phyloP scores from a whole-genome alignment of 1,140 invertebrate genomes.

The Phthorimaea operculella region DNA sequence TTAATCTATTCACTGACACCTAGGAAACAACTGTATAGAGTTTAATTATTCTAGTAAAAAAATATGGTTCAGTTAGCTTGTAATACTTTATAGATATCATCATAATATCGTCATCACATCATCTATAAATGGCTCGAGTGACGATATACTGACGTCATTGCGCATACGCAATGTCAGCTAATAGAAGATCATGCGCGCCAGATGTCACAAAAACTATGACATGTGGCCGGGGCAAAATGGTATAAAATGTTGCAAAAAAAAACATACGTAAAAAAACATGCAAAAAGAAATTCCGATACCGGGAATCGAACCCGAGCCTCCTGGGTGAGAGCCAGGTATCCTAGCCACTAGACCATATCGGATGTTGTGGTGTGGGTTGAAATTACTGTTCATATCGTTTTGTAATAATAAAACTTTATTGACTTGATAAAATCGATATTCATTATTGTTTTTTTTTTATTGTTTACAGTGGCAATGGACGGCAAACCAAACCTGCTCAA shows the following conservation, averaged over 20 bases:
- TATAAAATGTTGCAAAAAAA: background rate
- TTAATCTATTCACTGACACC: too few species aligned
- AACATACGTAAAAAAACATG: constrained; percentile 14
- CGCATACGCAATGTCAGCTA: too few species aligned
- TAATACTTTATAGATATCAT: too few species aligned
- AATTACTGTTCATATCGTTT: background rate
- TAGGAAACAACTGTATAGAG: too few species aligned
- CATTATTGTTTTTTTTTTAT: background rate
- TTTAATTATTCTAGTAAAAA: too few species aligned
- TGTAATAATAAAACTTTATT: background rate
- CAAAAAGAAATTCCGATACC: constrained; percentile 40
- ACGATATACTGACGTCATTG: too few species aligned
- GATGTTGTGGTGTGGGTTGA: constrained; percentile 14
- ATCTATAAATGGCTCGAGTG: too few species aligned
- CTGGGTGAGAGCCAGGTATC: constrained; percentile 46
- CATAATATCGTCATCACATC: too few species aligned
- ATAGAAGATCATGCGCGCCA: too few species aligned
- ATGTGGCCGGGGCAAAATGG: too few species aligned
- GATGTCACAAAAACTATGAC: too few species aligned
- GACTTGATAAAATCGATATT: background rate
- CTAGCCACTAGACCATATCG: constrained; percentile 57
- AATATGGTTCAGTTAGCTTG: too few species aligned
- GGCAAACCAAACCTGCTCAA: constrained; percentile 33
- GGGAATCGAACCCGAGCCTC: constrained; percentile 52
- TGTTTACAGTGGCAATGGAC: constrained; percentile 52